A percentile compares a stretch with the other conserved stretches of the same genome.
phyloP scores from a whole-genome alignment of 2,113 vertebrate genomes.

The Anarhynchus alexandrinus region DNA sequence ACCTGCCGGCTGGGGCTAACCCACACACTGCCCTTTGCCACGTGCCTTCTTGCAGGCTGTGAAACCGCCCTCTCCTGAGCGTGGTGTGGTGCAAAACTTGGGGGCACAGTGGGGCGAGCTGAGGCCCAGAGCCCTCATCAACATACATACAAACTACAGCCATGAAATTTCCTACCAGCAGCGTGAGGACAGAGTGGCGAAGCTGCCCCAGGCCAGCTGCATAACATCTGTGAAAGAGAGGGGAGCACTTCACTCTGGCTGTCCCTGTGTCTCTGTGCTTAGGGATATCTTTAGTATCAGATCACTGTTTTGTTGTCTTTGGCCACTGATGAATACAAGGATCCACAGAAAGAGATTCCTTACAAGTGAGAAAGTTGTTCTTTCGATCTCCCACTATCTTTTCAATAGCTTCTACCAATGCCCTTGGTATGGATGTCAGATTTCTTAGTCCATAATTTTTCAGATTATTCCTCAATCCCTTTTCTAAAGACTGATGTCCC shows the following conservation, averaged over 20 bases:
- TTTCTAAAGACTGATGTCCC: neutral
- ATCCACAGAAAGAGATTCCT: neutral
- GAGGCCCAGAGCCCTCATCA: neutral
- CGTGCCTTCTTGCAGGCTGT: neutral
- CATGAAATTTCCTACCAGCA: neutral
- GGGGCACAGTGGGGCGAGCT: fast-evolving
- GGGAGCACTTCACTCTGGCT: neutral
- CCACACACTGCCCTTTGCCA: neutral
- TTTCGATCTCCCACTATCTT: neutral
- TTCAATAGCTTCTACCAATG: neutral
- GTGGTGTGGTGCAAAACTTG: neutral
- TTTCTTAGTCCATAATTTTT: neutral
- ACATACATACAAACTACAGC: neutral
- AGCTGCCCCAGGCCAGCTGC: neutral
- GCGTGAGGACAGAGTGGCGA: neutral
- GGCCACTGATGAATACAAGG: neutral
- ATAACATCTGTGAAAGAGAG: neutral
- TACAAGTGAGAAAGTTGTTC: neutral
- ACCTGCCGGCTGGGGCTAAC: neutral
- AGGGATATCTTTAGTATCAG: neutral
- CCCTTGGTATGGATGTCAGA: neutral
- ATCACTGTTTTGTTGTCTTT: neutral
- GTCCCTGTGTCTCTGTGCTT: neutral
- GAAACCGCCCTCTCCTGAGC: neutral
- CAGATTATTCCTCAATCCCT: neutral